Base-by-base conservation (phyloP, 2,888 invertebrate species). In the Coleophora flavipennella region DNA sequence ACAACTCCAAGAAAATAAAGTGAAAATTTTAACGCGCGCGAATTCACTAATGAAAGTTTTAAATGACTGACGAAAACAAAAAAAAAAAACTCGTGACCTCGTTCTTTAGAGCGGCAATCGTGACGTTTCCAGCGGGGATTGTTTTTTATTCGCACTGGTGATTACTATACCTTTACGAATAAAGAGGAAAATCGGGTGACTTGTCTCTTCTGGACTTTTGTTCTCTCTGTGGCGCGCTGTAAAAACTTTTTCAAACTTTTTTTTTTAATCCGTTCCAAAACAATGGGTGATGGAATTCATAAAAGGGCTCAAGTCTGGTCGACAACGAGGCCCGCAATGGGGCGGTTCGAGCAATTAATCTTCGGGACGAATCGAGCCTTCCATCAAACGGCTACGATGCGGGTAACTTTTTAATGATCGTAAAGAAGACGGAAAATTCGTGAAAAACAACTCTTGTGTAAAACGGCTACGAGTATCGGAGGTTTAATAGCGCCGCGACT, bases 31-130 rank as follows among this genome's bases (percentile, higher is more conserved):
- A 70, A 62, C 59, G 57, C 57, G 64, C 71, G 63, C 70, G 71
- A 72, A 76, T 74, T 76, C 79, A 76, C 79, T 78, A 79, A 80
- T 79, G 77, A 79, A 80, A 79, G 71, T 79, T 79, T 77, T 72
- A 79, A 80, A 79, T 73, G 71, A 73, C 74, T 68, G 66, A 63
- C 73, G 66, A 72, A 74, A 75, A 68, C 55, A 52, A 37, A 67
- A 69, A 73, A 72, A 76, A 71, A 64, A 52, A 10, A n/a, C 53
- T 56, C 58, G 53, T 73, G 78, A 78, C 78, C 78, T 75, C 78
- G 75, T 78, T 79, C 77, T 72, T 68, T 64, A 63, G 62, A 69
- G 42, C 57, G 55, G 62, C 72, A 68, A 76, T 52, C 48, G 64
- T 68, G 53, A 40, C 45, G 48, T 56, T 61, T 62, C 58, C 61